Evolutionary conservation across 1,140 invertebrate genomes (phyloP).

Genomic region (Lasioglossum baleicum): DNA sequence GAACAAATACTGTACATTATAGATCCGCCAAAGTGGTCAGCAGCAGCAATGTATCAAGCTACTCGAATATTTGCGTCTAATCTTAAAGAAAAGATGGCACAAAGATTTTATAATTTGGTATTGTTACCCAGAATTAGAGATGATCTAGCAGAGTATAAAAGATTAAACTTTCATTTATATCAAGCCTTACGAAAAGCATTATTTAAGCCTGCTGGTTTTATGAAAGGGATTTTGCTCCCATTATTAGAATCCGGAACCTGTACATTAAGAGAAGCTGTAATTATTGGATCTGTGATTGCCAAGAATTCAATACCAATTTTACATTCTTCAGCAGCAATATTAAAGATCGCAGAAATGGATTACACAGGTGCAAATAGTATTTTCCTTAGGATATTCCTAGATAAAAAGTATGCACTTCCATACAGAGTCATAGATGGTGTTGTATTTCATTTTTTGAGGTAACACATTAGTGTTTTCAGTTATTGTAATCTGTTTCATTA

Average conservation of each 20-base stretch:
- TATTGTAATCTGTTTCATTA: not conserved
- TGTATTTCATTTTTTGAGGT: slow-evolving; percentile 97
- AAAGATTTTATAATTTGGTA: slow-evolving; percentile 97
- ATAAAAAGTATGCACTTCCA: slow-evolving; percentile 99
- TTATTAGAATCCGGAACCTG: slow-evolving; percentile 96
- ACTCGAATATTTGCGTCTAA: slow-evolving; percentile 98
- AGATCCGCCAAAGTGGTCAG: slow-evolving; percentile 90
- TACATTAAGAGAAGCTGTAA: slow-evolving; percentile 96
- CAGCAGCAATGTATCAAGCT: slow-evolving; percentile 97
- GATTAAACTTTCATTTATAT: slow-evolving; percentile 98
- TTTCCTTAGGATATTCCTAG: slow-evolving; percentile 95
- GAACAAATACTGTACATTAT: slow-evolving; percentile 96
- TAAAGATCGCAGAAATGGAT: slow-evolving; percentile 98
- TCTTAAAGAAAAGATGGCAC: slow-evolving; percentile 97
- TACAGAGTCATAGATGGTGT: slow-evolving; percentile 96
- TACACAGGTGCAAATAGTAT: slow-evolving; percentile 99
- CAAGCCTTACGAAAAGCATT: slow-evolving; percentile 95
- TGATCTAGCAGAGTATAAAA: slow-evolving; percentile 96
- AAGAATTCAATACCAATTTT: slow-evolving; percentile 96
- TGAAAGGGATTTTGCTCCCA: slow-evolving; percentile 97
- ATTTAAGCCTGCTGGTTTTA: slow-evolving; percentile 99
- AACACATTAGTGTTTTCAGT: slow-evolving; percentile 62
- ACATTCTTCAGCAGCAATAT: slow-evolving; percentile 96
- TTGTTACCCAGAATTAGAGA: slow-evolving; percentile 95
- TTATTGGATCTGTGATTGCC: slow-evolving; percentile 94